Conservation (phyloP, 2,888 invertebrate genomes). For the Colletes collaris region DNA sequence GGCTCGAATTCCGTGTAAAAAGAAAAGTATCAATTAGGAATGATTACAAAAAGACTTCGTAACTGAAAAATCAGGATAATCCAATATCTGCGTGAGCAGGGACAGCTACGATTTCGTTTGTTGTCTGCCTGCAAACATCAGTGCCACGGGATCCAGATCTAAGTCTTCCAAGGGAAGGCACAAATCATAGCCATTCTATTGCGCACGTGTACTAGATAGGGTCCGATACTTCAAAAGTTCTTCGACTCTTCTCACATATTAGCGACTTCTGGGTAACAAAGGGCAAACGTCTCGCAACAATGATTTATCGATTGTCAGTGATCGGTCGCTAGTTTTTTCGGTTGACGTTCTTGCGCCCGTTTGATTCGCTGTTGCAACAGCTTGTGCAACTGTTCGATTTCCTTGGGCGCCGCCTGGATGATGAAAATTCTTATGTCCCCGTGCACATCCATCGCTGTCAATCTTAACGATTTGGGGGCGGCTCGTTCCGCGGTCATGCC, state of each 20-base stretch:
- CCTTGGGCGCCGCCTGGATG: slow-evolving; percentile 88
- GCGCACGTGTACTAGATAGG: slow-evolving; percentile 55
- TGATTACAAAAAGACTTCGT: slow-evolving; percentile 67
- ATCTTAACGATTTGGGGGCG: slow-evolving; percentile 92
- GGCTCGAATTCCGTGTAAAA: slow-evolving; percentile 55
- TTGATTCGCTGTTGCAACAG: slow-evolving; percentile 86
- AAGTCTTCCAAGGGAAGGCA: slow-evolving; percentile 56
- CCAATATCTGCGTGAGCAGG: not conserved
- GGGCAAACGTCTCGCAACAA: slow-evolving; percentile 41
- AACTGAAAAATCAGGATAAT: slow-evolving; percentile 53
- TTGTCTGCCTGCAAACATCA: slow-evolving; percentile 28
- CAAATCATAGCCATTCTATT: slow-evolving; percentile 67
- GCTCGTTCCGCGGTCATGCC: slow-evolving; percentile 96
- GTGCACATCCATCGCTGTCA: slow-evolving; percentile 93
- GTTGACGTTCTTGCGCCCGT: slow-evolving; percentile 80
- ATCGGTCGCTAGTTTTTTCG: slow-evolving; percentile 79
- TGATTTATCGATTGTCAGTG: slow-evolving; percentile 75
- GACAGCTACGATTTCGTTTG: slow-evolving; percentile 25
- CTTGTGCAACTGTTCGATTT: slow-evolving; percentile 87
- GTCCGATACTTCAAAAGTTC: slow-evolving; percentile 49
- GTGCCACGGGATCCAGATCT: slow-evolving; percentile 29
- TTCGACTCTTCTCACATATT: slow-evolving; percentile 47
- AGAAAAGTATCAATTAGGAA: slow-evolving; percentile 73
- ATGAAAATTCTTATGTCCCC: slow-evolving; percentile 94
- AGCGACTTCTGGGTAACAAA: slow-evolving; percentile 46